These are phyloP conservation scores for Aspiorhynchus laticeps DNA, from an alignment of 2,113 vertebrate genomes.

Conservation along the genomic window DNA sequence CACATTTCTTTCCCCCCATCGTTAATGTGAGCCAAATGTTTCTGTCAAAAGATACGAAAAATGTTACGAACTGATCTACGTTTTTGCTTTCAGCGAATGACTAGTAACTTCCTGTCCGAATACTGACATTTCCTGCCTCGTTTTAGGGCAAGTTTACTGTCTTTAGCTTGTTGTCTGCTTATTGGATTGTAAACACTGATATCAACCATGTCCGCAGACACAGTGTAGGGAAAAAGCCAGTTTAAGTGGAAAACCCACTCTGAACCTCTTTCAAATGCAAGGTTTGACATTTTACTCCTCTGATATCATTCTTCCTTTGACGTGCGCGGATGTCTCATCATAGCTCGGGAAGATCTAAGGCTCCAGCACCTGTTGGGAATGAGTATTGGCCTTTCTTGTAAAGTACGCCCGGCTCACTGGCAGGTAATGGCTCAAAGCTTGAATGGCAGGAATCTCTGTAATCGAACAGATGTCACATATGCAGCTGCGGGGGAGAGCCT, in stretches of 20 bases:
- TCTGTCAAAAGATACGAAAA: not conserved
- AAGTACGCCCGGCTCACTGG: conserved; percentile 6
- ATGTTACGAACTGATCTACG: not conserved
- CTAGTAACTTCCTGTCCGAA: conserved; percentile 32
- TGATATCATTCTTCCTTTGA: conserved; percentile 43
- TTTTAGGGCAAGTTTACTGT: conserved; percentile 6
- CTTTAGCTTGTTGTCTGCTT: conserved; percentile 29
- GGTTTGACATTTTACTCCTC: conserved; percentile 48
- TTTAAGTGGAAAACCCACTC: conserved; percentile 27
- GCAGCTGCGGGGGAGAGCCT: conserved; percentile 5
- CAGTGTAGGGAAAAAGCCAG: not conserved
- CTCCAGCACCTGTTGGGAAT: conserved; percentile 37
- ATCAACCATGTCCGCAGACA: conserved; percentile 27
- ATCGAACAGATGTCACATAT: conserved; percentile 24
- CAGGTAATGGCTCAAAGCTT: conserved; percentile 39
- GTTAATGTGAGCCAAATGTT: not conserved
- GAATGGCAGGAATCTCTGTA: conserved; percentile 36
- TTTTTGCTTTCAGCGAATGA: conserved; percentile 7
- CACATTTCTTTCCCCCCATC: not conserved
- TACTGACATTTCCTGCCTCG: conserved; percentile 40
- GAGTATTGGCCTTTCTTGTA: conserved; percentile 39
- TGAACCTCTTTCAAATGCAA: conserved; percentile 44
- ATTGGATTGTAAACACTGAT: conserved; percentile 45
- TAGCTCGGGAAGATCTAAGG: conserved; percentile 25
- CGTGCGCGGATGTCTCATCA: conserved; percentile 29